Evolutionary conservation across 1,140 invertebrate genomes (phyloP).

Genomic region (Sinella curviseta): DNA sequence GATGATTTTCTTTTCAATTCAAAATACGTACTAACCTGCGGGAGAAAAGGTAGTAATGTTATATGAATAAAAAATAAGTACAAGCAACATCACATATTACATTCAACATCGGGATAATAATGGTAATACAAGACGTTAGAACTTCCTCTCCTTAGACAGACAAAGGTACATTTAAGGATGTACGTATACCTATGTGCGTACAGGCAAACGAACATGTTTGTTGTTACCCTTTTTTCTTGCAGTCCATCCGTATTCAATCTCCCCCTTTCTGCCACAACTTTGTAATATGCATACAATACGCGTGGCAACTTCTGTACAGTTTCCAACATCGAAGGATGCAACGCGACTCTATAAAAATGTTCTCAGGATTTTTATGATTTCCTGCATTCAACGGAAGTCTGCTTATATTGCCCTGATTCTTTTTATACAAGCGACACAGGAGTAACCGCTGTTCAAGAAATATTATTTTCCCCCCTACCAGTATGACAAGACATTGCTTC

Average conservation of each 20-base stretch:
- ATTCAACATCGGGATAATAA: no score
- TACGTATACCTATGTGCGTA: neutral
- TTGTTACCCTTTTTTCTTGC: no score
- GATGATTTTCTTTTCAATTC: neutral
- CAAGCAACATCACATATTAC: no score
- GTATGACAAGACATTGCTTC: neutral
- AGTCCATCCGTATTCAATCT: no score
- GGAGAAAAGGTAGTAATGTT: no score
- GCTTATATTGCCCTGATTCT: conserved; percentile 1
- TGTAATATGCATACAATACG: neutral
- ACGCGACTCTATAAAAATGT: no score
- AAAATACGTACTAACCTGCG: no score
- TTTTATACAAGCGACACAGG: neutral
- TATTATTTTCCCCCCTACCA: neutral
- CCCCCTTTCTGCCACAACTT: neutral
- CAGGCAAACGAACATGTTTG: no score
- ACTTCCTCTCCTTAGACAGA: no score
- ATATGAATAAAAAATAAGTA: no score
- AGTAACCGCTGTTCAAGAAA: neutral
- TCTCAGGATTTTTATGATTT: neutral
- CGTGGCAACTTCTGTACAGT: conserved; percentile 1
- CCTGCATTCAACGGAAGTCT: conserved; percentile 2
- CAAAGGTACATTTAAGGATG: no score
- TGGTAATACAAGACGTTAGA: no score
- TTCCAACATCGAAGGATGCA: neutral